Base-by-base conservation (phyloP, 2,797 vertebrate genomes). In the Paedocypris micromegethes region DNA sequence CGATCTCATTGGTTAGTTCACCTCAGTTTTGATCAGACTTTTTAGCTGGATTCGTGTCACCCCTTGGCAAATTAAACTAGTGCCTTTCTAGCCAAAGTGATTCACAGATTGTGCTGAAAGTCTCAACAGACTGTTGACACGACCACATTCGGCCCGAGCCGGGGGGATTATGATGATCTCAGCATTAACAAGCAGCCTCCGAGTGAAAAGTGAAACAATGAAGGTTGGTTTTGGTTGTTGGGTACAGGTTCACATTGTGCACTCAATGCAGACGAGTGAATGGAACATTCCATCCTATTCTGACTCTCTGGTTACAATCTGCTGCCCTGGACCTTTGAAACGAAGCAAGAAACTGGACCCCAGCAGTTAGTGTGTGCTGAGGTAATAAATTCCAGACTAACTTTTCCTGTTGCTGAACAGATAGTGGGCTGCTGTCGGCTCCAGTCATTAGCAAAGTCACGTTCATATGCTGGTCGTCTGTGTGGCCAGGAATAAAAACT, bases 301-400 rank as follows among this genome's bases (percentile, higher is more conserved):
- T 40, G 50, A 55, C 59, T 80, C 75, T 78, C 73, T 68, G 71
- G 77, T 78, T 77, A 77, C 80, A 78, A 77, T 75, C 75, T 74
- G 62, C 44, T 72, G 52, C 49, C 60, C 72, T 63, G 74, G 50
- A 52, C 76, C 60, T 64, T 60, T 70, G 58, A 73, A 9, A 58
- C 73, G 54, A 70, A 71, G 70, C 70, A 69, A 72, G 77, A 79
- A 79, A 79, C 75, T 56, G 5, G 68, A 80, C 66, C 66, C 72
- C 50, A 39, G 68, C 62, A 54, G 66, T 57, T 50, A 61, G 75
- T 61, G 62, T 68, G 48, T 57, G 42, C 73, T 78, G 70, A 64
- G 61, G 72, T 75, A 68, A 77, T 64, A 65, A 58, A 74, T 72
- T 77, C 73, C 64, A 64, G 44, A 67, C 38, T 73, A 66, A 58